A percentile compares a stretch with the other conserved stretches of the same genome.
Conservation (phyloP, 2,797 vertebrate genomes). For the Macrochelys suwanniensis region DNA sequence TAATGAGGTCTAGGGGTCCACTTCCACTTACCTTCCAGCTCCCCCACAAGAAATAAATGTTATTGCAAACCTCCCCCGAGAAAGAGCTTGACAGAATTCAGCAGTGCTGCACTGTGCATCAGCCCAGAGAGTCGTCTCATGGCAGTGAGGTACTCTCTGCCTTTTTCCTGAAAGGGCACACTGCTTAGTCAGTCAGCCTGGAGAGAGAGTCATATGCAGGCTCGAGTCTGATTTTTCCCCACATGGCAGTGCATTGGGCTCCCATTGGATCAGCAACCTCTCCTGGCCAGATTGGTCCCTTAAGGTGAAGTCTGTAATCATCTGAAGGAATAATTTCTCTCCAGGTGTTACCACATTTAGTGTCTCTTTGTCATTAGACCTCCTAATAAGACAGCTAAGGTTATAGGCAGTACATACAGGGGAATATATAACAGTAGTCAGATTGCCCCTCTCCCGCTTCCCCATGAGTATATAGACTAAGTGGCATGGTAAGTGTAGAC, state of each 20-base stretch:
- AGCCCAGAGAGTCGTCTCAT: neutral
- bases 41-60: neutral
- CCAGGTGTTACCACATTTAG: neutral
- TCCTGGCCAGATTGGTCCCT: neutral
- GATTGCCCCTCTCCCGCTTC: too few relatives aligned
- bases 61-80: neutral
- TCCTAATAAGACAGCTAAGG: neutral
- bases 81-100: slow-evolving; percentile 4
- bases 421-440: too few relatives aligned
- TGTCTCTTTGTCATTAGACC: neutral
- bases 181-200: too few relatives aligned
- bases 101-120: neutral
- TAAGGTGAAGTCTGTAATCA: neutral
- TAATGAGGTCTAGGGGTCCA: neutral
- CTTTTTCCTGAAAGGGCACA: neutral
- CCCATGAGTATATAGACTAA: too few relatives aligned
- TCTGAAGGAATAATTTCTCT: neutral
- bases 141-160: neutral
- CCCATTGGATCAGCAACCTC: neutral
- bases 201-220: too few relatives aligned
- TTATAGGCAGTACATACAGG: neutral
- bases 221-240: too few relatives aligned
- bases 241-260: neutral
- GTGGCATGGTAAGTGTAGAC: too few relatives aligned
- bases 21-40: slow-evolving; percentile 45